Percentiles rank a stretch among this genome's conserved stretches.
These are phyloP conservation scores for Candoia aspera DNA, from an alignment of 2,113 vertebrate species.

Conservation along the genomic window DNA sequence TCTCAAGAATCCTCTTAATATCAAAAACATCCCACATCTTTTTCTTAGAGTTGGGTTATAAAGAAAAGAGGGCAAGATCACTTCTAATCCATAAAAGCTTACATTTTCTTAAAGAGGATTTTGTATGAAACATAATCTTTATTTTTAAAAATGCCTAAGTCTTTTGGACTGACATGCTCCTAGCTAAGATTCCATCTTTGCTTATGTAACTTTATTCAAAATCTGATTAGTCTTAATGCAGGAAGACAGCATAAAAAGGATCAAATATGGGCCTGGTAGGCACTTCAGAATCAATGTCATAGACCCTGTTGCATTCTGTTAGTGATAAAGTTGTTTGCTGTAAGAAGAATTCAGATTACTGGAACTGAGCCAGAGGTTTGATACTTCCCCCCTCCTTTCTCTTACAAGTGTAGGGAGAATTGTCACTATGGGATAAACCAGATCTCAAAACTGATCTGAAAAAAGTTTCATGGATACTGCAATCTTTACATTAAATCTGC, in stretches of 20 bases:
- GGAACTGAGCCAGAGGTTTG: not conserved
- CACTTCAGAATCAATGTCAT: not conserved
- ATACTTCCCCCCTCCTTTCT: not conserved
- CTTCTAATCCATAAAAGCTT: not conserved
- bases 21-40: not conserved
- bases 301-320: not conserved
- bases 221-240: not conserved
- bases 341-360: not conserved
- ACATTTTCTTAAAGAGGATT: not conserved
- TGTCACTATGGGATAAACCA: too few species aligned
- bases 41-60: not conserved
- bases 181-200: not conserved
- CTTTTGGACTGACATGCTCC: not conserved
- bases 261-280: not conserved
- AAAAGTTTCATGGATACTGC: too few species aligned
- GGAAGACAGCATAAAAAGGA: not conserved
- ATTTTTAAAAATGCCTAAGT: not conserved
- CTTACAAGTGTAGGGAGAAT: not conserved
- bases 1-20: not conserved
- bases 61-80: not conserved
- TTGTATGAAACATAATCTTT: not conserved
- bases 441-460: too few species aligned
- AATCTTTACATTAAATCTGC: too few species aligned
- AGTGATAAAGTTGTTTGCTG: not conserved
- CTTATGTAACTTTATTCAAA: not conserved